Evolutionary conservation across 2,888 invertebrate genomes (phyloP).

Genomic region (Shargacucullia verbasci): DNA sequence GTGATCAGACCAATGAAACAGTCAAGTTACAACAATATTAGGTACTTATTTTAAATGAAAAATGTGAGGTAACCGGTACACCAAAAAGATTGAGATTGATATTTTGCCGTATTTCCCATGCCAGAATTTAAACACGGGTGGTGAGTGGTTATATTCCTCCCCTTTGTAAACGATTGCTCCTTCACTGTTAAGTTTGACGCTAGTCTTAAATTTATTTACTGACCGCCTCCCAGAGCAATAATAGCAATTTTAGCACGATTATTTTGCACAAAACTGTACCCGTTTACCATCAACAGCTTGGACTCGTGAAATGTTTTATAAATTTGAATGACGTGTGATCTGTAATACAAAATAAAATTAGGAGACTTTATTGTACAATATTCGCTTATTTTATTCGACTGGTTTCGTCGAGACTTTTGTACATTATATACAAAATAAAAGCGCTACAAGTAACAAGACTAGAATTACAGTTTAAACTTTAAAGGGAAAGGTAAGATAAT

Average conservation of each 20-base stretch:
- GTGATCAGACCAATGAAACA: no score
- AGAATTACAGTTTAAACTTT: no score
- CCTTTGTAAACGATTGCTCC: neutral
- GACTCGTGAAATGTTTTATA: slow-evolving; percentile 25
- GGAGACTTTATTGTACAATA: no score
- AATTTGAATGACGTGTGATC: neutral
- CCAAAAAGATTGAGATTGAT: no score
- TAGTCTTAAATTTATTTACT: slow-evolving; percentile 14
- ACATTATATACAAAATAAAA: no score
- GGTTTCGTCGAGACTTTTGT: no score
- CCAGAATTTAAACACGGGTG: slow-evolving; percentile 2
- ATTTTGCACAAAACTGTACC: slow-evolving; percentile 29
- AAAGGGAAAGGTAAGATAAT: no score
- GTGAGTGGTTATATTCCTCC: slow-evolving; percentile 21
- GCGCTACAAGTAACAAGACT: no score
- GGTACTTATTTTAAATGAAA: no score
- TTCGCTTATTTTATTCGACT: no score
- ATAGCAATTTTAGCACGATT: slow-evolving; percentile 16
- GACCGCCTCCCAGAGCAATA: slow-evolving; percentile 34
- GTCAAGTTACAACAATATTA: no score
- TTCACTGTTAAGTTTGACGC: slow-evolving; percentile 7
- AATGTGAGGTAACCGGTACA: no score
- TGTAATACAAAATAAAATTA: neutral
- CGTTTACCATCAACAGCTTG: slow-evolving; percentile 32
- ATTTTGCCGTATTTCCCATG: slow-evolving; percentile 11